These are phyloP conservation scores for Embiotoca jacksoni DNA, from an alignment of 2,113 vertebrate genomes.

Conservation along the genomic window DNA sequence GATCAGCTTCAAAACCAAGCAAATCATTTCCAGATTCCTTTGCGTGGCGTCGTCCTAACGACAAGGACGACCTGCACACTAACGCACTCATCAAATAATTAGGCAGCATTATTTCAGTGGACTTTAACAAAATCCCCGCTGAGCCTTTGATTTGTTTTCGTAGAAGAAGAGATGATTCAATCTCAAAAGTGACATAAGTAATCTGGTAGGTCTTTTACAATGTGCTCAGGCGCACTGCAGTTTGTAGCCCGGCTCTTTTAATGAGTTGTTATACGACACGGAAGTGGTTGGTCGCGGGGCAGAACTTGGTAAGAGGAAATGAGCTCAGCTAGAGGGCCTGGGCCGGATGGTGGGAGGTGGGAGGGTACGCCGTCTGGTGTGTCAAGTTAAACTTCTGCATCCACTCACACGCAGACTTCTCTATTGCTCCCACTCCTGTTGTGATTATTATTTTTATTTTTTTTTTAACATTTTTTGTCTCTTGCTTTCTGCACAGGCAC, in stretches of 20 bases:
- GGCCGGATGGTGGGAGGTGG: constrained; percentile 27
- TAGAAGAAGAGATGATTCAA: constrained; percentile 13
- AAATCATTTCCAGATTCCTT: no score
- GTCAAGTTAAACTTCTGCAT: constrained; percentile 42
- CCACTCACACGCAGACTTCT: constrained; percentile 20
- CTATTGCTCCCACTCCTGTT: background rate
- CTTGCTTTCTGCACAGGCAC: background rate
- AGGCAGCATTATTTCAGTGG: background rate
- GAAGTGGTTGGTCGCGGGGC: constrained; percentile 8
- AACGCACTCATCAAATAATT: constrained; percentile 5
- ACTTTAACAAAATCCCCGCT: background rate
- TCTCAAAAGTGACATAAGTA: no score
- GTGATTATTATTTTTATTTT: background rate
- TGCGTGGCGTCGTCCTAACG: no score
- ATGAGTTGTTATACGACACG: background rate
- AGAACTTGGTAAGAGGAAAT: constrained; percentile 35
- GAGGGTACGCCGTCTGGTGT: constrained; percentile 37
- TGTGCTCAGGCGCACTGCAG: background rate
- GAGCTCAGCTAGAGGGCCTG: constrained; percentile 23
- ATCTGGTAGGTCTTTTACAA: background rate
- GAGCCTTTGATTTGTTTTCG: constrained; percentile 7
- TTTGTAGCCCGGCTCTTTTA: background rate
- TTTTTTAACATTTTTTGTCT: background rate
- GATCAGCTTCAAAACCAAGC: no score
- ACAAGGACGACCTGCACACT: no score